Evolutionary conservation across 2,113 vertebrate genomes (phyloP), one percentile per base, ranked within the genome.

Genomic region (Sebastes fasciatus): DNA sequence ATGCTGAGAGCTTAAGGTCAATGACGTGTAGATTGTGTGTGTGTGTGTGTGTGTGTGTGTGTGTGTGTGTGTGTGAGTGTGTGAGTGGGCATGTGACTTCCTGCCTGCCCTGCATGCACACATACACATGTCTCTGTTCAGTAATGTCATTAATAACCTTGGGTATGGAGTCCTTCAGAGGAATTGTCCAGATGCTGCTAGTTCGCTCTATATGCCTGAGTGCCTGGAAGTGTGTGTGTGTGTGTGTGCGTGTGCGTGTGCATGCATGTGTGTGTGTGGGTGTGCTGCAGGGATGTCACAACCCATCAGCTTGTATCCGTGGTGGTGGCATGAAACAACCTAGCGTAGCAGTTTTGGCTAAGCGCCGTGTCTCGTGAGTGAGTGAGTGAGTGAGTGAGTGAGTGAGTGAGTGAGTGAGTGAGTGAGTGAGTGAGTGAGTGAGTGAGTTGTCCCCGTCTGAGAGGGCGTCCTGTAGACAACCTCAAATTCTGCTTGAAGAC

Each of bases 211-310:
- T 21, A 52, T 23, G 54, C 46, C 26, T 23, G 55, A 51, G 78
- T 75, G 64, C 45, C 68, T 64, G 57, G 6, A 19, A 48, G 77
- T 48, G 52, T 70, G 61, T 73, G 45, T 70, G 54, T 52, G 21
- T 64, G 21, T 63, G 26, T 80, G 69, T 63, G 67, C 69, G 55
- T 64, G 62, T 77, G 61, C 66, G n/a, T n/a, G n/a, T n/a, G n/a
- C n/a, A 74, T 62, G 40, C 58, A 64, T 64, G 60, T 76, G 45
- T 74, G 54, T 55, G 65, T 67, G 17, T 46, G 58, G 43, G 64
- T 61, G 10, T 17, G 52, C 85, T 76, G 83, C 75, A 51, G 87
- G 74, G 60, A 92, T 84, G 85, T 86, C 70, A 83, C 74, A 90
- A 74, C 84, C 70, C 34, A 86, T 88, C 61, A 93, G 54, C 62